Percentiles rank a stretch among this genome's conserved stretches.
phyloP scores from a whole-genome alignment of 2,888 invertebrate genomes.

The Sminthurinus aureus region DNA sequence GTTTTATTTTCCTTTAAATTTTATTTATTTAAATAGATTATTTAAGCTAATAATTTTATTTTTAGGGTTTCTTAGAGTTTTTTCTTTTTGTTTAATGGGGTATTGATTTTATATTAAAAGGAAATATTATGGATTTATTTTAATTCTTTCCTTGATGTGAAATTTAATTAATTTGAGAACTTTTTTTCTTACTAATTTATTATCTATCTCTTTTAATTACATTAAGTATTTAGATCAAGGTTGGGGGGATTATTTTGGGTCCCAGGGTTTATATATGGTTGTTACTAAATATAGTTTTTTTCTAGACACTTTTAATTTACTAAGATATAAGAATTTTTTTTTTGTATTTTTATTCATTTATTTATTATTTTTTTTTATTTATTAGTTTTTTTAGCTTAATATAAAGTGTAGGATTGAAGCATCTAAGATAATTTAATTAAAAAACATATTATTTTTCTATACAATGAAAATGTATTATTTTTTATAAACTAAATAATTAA shows the following conservation, averaged over 20 bases:
- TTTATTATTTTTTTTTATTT: too few relatives aligned
- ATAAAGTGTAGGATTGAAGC: too few relatives aligned
- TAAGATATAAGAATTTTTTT: too few relatives aligned
- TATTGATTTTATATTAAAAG: conserved; percentile 63
- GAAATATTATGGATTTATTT: conserved; percentile 58
- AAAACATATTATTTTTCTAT: conserved; percentile 66
- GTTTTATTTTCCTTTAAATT: conserved; percentile 65
- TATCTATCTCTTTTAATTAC: conserved; percentile 64
- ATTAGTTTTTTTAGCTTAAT: too few relatives aligned
- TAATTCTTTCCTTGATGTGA: conserved; percentile 65
- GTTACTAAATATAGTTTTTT: too few relatives aligned
- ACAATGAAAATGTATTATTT: conserved; percentile 74
- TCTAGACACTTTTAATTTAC: too few relatives aligned
- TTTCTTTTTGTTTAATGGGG: conserved; percentile 64
- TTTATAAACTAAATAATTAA: conserved; percentile 73
- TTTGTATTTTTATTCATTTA: too few relatives aligned
- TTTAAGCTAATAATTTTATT: conserved; percentile 63
- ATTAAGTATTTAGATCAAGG: conserved; percentile 66
- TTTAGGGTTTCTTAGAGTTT: conserved; percentile 65
- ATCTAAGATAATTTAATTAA: conserved; percentile 61
- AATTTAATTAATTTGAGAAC: conserved; percentile 68
- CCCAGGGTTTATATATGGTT: conserved; percentile 37
- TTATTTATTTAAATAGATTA: conserved; percentile 61
- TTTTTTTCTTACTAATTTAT: conserved; percentile 65
- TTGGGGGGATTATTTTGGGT: conserved; percentile 66